phyloP scores from a whole-genome alignment of 1,140 invertebrate species.

The Drosophila ogumai region DNA sequence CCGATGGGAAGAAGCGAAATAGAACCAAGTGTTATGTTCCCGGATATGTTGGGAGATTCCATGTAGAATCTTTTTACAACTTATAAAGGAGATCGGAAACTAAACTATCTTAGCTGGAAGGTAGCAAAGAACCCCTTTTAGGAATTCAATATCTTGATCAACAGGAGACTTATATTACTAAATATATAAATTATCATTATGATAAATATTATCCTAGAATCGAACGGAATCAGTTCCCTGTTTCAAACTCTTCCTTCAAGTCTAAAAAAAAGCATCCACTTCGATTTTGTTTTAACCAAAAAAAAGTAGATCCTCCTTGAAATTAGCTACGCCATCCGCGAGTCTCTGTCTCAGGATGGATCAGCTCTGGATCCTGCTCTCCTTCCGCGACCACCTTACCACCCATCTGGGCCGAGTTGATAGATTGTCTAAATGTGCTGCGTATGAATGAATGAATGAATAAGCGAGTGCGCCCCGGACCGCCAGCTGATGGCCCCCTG shows the following conservation, averaged over 20 bases:
- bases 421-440: slow-evolving; percentile 74
- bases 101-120: not conserved
- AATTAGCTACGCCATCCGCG: not conserved
- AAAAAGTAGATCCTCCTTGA: not conserved
- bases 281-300: not conserved
- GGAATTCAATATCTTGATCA: not conserved
- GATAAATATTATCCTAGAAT: not conserved
- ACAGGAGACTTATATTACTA: not conserved
- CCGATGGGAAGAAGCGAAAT: not conserved
- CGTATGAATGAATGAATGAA: slow-evolving; percentile 62
- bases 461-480: slow-evolving; percentile 32
- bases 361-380: not conserved
- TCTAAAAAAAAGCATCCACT: not conserved
- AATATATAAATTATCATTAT: not conserved
- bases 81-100: not conserved
- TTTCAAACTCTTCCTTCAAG: not conserved
- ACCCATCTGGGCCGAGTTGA: slow-evolving; percentile 45
- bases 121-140: not conserved
- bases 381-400: not conserved
- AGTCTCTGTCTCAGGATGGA: not conserved
- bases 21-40: not conserved
- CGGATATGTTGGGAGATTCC: not conserved
- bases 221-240: not conserved
- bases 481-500: slow-evolving; percentile 38
- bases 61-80: not conserved